Conservation (phyloP, 2,113 vertebrate species). For the Neogale vison region DNA sequence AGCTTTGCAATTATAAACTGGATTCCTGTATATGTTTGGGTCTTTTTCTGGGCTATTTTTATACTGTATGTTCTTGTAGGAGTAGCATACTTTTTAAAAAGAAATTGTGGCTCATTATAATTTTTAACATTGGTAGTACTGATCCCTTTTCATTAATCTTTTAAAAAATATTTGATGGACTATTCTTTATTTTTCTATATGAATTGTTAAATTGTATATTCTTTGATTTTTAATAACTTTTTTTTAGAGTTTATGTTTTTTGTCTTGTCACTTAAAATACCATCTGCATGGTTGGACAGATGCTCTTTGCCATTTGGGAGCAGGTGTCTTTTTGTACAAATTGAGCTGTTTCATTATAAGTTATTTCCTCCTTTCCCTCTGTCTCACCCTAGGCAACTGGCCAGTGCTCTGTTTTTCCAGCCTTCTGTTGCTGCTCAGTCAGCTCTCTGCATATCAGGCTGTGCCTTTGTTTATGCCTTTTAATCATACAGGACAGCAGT, state of each 20-base stretch:
- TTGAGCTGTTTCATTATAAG: constrained; percentile 55
- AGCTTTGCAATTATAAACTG: constrained; percentile 8
- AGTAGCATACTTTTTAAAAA: neutral
- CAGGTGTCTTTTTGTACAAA: constrained; percentile 68
- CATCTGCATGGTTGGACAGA: constrained; percentile 66
- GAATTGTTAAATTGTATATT: constrained; percentile 38
- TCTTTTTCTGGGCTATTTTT: neutral
- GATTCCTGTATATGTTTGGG: constrained; percentile 8
- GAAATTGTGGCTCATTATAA: neutral
- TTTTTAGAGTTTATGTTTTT: constrained; percentile 46
- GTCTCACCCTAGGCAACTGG: constrained; percentile 44
- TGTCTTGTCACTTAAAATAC: constrained; percentile 57
- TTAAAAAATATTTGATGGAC: neutral
- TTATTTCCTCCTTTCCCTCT: constrained; percentile 62
- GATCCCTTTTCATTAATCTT: neutral
- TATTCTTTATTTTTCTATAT: constrained; percentile 27
- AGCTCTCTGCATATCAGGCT: constrained; percentile 45
- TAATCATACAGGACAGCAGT: constrained; percentile 7
- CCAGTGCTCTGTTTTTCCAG: constrained; percentile 62
- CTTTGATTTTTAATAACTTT: constrained; percentile 30
- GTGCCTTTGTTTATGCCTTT: constrained; percentile 54
- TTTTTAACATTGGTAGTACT: constrained; percentile 9
- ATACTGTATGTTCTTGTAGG: neutral
- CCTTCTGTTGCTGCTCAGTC: constrained; percentile 60
- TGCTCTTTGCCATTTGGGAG: constrained; percentile 64